phyloP scores from a whole-genome alignment of 2,113 vertebrate species.

The Vidua macroura region DNA sequence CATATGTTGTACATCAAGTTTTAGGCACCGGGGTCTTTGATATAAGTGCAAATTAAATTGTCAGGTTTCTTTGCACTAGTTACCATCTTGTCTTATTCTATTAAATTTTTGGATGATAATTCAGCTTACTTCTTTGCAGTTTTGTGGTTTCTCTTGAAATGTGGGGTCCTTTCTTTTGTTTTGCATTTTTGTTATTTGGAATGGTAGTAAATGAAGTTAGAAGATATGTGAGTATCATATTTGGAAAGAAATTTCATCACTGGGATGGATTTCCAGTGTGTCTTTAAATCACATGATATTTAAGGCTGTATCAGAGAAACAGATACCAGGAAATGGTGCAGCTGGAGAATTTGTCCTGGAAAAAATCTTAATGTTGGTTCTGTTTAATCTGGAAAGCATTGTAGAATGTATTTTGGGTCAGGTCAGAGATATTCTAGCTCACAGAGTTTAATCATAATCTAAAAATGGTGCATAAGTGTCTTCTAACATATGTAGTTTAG shows the following conservation, averaged over 20 bases:
- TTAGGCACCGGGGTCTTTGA: neutral
- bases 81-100: neutral
- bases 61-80: neutral
- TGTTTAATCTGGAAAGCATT: neutral
- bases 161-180: neutral
- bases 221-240: neutral
- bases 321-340: neutral
- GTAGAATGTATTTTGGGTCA: neutral
- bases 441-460: neutral
- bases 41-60: neutral
- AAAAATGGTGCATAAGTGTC: neutral
- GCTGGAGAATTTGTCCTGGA: neutral
- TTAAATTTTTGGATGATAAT: neutral
- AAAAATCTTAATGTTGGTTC: fast-evolving
- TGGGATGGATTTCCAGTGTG: neutral
- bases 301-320: neutral
- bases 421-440: neutral
- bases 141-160: neutral
- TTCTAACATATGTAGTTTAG: neutral
- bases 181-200: neutral
- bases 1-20: neutral
- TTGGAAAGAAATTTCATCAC: neutral
- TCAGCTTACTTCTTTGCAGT: neutral
- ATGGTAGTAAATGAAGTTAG: neutral
- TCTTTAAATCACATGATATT: neutral